A percentile compares a stretch with the other conserved stretches of the same genome.
Evolutionary conservation across 2,113 vertebrate species (phyloP).

Genomic region (Solea solea): DNA sequence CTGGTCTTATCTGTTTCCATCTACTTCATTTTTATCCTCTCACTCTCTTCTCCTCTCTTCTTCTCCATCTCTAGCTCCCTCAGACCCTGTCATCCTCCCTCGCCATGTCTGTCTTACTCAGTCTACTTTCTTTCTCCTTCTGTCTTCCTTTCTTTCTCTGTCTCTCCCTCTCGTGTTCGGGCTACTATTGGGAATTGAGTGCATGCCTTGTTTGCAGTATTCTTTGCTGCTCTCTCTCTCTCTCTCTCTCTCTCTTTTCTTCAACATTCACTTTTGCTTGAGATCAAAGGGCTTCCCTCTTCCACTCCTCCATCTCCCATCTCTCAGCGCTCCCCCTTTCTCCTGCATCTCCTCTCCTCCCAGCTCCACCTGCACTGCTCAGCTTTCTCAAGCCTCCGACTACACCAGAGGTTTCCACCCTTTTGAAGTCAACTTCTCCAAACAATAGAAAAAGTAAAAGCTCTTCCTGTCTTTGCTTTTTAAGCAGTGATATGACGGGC

Average conservation of each 20-base stretch:
- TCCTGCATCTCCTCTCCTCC: slow-evolving; percentile 47
- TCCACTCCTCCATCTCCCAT: slow-evolving; percentile 65
- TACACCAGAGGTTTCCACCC: slow-evolving; percentile 60
- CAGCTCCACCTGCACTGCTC: slow-evolving; percentile 52
- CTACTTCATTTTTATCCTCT: slow-evolving; percentile 57
- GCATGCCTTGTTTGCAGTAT: slow-evolving; percentile 76
- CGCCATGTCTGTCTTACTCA: neutral
- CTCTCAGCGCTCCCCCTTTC: slow-evolving; percentile 36
- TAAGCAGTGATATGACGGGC: slow-evolving; percentile 56
- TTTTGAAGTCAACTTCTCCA: slow-evolving; percentile 79
- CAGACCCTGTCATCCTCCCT: slow-evolving; percentile 10
- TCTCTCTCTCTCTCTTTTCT: slow-evolving; percentile 67
- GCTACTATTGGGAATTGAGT: slow-evolving; percentile 72
- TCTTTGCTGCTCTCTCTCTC: slow-evolving; percentile 50
- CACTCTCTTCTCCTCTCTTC: slow-evolving; percentile 21
- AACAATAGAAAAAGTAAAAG: slow-evolving; percentile 71
- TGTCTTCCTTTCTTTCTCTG: slow-evolving; percentile 27
- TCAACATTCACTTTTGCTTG: slow-evolving; percentile 66
- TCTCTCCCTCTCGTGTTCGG: slow-evolving; percentile 24
- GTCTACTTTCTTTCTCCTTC: slow-evolving; percentile 51
- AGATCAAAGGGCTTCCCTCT: slow-evolving; percentile 83
- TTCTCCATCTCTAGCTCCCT: slow-evolving; percentile 41
- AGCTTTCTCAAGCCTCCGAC: slow-evolving; percentile 63
- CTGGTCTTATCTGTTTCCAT: slow-evolving; percentile 72
- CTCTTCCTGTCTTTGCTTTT: slow-evolving; percentile 45